Conservation (phyloP, 2,888 invertebrate genomes). For the Yponomeuta malinellus region DNA sequence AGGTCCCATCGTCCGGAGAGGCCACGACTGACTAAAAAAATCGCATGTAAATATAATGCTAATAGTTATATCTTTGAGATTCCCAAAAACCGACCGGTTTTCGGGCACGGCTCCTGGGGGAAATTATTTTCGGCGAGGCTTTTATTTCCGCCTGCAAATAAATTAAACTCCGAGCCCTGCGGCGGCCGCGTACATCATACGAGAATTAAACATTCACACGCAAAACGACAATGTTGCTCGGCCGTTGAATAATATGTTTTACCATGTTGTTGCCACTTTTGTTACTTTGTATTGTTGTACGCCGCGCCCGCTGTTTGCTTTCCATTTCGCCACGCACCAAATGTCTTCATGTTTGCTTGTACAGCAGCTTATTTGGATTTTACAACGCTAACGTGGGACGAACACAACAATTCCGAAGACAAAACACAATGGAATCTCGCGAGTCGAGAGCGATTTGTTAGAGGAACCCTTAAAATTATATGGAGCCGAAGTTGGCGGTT, state of each 20-base stretch:
- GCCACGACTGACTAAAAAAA: neutral
- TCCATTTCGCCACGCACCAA: neutral
- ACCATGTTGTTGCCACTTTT: constrained; percentile 1
- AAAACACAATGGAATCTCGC: neutral
- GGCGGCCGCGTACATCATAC: neutral
- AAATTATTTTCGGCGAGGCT: neutral
- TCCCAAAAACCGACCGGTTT: no score
- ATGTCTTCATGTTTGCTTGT: neutral
- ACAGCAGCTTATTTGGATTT: neutral
- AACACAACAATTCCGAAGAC: neutral
- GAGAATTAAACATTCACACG: constrained; percentile 1
- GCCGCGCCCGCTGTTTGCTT: constrained; percentile 26
- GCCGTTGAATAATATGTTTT: neutral
- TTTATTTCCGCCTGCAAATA: neutral
- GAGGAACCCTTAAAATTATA: constrained; percentile 4
- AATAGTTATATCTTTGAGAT: no score
- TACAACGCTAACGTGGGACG: neutral
- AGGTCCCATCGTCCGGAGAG: neutral
- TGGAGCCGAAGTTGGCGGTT: neutral
- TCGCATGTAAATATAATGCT: no score
- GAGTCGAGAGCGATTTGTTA: constrained; percentile 1
- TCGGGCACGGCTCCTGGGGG: no score
- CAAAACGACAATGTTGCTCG: constrained; percentile 1
- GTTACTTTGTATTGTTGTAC: neutral
- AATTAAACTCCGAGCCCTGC: neutral